Conservation (phyloP, 1,140 invertebrate species). For the Aphelinus atriplicis region DNA sequence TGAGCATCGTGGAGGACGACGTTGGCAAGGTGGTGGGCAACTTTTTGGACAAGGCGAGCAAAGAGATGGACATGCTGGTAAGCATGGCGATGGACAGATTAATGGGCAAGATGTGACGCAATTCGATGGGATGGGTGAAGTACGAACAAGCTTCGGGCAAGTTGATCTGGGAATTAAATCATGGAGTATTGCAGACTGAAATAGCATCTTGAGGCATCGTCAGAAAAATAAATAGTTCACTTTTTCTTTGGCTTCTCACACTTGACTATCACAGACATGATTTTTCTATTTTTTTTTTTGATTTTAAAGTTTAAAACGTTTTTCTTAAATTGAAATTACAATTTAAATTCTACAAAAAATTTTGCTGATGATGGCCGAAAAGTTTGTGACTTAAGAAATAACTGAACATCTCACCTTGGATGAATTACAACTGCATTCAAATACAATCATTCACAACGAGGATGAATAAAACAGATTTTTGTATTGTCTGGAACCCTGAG, state of each 20-base stretch:
- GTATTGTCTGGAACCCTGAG: neutral
- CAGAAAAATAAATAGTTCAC: too few relatives aligned
- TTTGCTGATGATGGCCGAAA: neutral
- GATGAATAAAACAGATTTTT: neutral
- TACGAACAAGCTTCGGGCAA: too few relatives aligned
- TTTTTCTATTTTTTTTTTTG: slow-evolving; percentile 1
- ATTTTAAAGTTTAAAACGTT: neutral
- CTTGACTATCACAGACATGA: slow-evolving; percentile 42
- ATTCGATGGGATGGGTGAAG: too few relatives aligned
- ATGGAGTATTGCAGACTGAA: too few relatives aligned
- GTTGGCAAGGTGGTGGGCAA: too few relatives aligned
- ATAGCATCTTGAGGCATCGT: too few relatives aligned
- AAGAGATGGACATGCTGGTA: too few relatives aligned
- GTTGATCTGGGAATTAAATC: too few relatives aligned
- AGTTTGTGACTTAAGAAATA: neutral
- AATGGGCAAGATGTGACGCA: too few relatives aligned
- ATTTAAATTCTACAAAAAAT: slow-evolving; percentile 11
- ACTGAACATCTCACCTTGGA: neutral
- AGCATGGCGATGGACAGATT: too few relatives aligned
- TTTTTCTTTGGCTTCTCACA: slow-evolving; percentile 13
- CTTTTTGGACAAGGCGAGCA: too few relatives aligned
- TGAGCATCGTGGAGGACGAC: slow-evolving; percentile 17
- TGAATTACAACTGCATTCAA: neutral
- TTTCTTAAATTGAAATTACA: neutral
- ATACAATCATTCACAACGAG: neutral